Base-by-base conservation (phyloP, 64 coral and sea anemone genomes). In the Montipora foliosa region DNA sequence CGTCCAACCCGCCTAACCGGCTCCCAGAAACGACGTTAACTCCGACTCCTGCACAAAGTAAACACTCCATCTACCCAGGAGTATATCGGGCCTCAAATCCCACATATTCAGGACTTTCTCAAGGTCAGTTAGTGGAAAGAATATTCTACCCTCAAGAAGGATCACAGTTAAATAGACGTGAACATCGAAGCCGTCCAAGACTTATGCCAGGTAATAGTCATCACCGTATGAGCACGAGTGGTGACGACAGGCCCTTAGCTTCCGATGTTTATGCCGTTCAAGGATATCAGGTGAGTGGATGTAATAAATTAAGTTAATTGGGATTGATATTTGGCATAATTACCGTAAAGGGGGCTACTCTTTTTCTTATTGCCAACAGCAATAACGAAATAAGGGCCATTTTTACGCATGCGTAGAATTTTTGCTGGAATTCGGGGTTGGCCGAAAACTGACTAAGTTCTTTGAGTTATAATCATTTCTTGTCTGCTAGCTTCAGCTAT, bases 41-140 rank as follows among this genome's bases (percentile, higher is more conserved):
- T 4, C 58, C 57, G 24, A 4, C 22, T 29, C 11, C n/a, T 22
- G 4, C 24, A 82, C 62, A 45, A 22, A 44, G 4, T 62, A 57
- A 64, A 44, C 80, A 55, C 12, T 22, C 21, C 55, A 22, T 15
- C 64, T 45, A 82, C 44, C 22, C 22, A 45, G 11, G 10, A 25
- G 50, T 14, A 17, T 17, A 83, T 67, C 59, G 48, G 17, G 16
- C 47, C 21, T 64, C 82, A 1, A 49, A 17, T 67, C 82, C 37
- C 1, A 62, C 45, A 71, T 44, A 8, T 19, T 45, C 15, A 47
- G 46, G 82, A 71, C 66, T 47, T 71, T 51, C 82, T 8, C 64
- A 86, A 50, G 82, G 82, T 21, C 62, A 86, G 17, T 46, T 51
- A 50, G 66, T 86, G 6, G 82, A 86, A 11, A 86, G 45, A 64